Percentiles rank a stretch among this genome's conserved stretches.
Evolutionary conservation across 2,113 vertebrate genomes (phyloP).

Genomic region (Centropristis striata): DNA sequence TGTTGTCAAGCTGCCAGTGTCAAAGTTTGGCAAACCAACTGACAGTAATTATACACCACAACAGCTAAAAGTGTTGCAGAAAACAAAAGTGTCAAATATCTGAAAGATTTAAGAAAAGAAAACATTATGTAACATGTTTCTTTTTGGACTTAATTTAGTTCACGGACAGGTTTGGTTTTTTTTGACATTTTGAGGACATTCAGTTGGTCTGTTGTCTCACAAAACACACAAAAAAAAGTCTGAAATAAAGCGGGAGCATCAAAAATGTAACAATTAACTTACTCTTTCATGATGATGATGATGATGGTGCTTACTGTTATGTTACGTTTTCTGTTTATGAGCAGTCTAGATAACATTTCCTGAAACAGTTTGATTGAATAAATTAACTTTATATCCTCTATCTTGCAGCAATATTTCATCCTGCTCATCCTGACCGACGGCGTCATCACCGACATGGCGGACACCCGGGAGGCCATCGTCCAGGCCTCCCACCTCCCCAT

Average conservation of each 20-base stretch:
- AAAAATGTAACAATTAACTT: not conserved
- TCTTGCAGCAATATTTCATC: conserved; percentile 96
- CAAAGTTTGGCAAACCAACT: not conserved
- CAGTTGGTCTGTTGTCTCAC: not conserved
- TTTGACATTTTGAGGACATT: not conserved
- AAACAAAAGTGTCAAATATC: not conserved
- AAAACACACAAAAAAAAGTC: not conserved
- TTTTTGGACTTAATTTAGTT: not conserved
- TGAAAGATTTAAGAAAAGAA: not conserved
- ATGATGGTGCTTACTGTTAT: not conserved
- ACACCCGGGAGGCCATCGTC: conserved; percentile 97
- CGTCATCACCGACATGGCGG: conserved; percentile 98
- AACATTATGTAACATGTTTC: not conserved
- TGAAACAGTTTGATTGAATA: not conserved
- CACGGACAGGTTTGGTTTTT: not conserved
- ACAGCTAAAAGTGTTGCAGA: not conserved
- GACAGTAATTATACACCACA: not conserved
- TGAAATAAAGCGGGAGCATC: not conserved
- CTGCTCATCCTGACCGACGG: conserved; percentile 97
- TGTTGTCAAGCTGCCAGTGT: not conserved
- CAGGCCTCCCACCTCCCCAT: conserved; percentile 97
- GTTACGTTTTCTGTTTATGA: not conserved
- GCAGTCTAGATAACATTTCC: not conserved
- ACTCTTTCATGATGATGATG: too few relatives aligned
- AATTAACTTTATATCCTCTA: not conserved